Base-by-base conservation (phyloP, 2,797 vertebrate genomes). In the Triplophysa yarkandensis region DNA sequence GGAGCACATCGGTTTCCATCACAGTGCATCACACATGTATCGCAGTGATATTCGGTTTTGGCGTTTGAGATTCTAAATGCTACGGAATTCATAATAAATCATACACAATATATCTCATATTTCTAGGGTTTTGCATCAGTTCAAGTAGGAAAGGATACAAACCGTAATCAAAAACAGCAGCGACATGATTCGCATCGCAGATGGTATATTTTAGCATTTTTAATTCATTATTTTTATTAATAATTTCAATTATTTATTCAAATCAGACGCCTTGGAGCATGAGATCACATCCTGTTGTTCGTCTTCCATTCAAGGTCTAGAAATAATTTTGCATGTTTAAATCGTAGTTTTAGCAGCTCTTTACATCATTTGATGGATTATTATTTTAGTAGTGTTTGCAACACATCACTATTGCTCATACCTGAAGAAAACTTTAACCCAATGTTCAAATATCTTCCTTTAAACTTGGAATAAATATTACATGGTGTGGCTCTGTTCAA, bases 151-250 rank as follows among this genome's bases (percentile, higher is more conserved):
- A 41, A 14, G 0, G 41, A 68, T 41, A 54, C 32, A 27, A 52
- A 54, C 52, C 28, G 27, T 27, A 55, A 55, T 55, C 28, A 28
- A 16, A 55, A 28, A 4, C 6, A 55, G 52, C 36, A 68, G 32
- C 50, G 54, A 23, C 9, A 13, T n/a, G 21, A 17, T 68, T 68
- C 36, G 46, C 32, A 25, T 41, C 28, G 34, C 66, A 68, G 34
- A 55, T 68, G 52, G 16, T 55, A 41, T 68, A 55, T 39, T 34
- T 68, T 41, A 55, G 39, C 48, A 68, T 55, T 55, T 67, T 54
- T 68, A 27, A 54, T 27, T n/a, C 17, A 46, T 19, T 39, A 54
- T 55, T 41, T n/a, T 8, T 13, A 68, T 41, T 54, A 17, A 41
- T 68, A n/a, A 39, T 25, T 27, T 27, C 25, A 55, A 16, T 55